Evolutionary conservation across 2,797 vertebrate species (phyloP).

Genomic region (Tinamus major): DNA sequence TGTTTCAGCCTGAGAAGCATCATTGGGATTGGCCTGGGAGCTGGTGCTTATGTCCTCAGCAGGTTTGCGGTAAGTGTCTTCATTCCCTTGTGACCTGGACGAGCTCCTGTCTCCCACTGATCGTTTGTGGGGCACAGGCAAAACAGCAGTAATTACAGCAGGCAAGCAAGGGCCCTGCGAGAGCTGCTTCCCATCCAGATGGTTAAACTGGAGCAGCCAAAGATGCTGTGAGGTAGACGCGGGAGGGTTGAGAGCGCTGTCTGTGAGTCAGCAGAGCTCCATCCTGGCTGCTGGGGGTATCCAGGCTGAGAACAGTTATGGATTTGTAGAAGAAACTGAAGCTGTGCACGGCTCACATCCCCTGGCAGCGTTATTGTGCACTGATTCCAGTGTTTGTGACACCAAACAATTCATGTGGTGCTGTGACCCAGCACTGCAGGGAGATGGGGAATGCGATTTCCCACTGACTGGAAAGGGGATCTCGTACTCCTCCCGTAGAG

Average conservation of each 20-base stretch:
- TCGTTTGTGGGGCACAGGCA: rapidly evolving
- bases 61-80: constrained; percentile 90
- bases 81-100: neutral
- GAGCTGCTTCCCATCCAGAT: neutral
- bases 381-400: neutral
- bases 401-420: neutral
- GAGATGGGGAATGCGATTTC: neutral
- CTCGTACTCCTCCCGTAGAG: neutral
- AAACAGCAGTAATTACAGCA: neutral
- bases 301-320: neutral
- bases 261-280: neutral
- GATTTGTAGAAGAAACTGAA: neutral
- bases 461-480: neutral
- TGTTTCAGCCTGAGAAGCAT: constrained; percentile 89
- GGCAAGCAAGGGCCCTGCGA: neutral
- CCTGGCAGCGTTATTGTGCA: neutral
- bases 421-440: neutral
- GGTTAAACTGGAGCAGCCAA: neutral
- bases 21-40: constrained; percentile 94
- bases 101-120: neutral
- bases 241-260: neutral
- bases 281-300: neutral
- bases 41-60: constrained; percentile 92
- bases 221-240: neutral
- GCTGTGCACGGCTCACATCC: neutral